Percentiles rank a stretch among this genome's conserved stretches.
Conservation (phyloP, 2,113 vertebrate genomes). For the Corythoichthys haematopterus region DNA sequence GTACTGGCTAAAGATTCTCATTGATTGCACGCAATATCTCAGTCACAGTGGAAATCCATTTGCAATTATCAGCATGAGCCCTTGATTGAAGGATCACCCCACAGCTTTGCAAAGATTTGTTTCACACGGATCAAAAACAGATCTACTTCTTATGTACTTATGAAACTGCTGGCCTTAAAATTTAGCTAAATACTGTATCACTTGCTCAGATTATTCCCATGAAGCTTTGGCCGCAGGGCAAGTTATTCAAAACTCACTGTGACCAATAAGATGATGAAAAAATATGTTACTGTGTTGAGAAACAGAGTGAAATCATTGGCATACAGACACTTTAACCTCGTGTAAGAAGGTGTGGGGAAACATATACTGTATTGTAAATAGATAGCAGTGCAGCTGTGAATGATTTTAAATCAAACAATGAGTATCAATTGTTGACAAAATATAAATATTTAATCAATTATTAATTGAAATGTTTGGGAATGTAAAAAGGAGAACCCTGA, state of each 20-base stretch:
- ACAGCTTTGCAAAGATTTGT: slow-evolving; percentile 56
- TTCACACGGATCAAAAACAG: slow-evolving; percentile 54
- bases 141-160: slow-evolving; percentile 64
- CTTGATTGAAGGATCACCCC: slow-evolving; percentile 46
- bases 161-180: slow-evolving; percentile 36
- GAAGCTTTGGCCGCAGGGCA: slow-evolving; percentile 49
- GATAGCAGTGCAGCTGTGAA: too few relatives aligned
- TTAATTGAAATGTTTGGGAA: too few relatives aligned
- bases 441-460: too few relatives aligned
- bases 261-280: slow-evolving; percentile 56
- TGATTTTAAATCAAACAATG: background rate
- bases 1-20: slow-evolving; percentile 22
- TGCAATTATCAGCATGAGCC: slow-evolving; percentile 41
- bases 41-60: slow-evolving; percentile 29
- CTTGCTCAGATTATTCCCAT: slow-evolving; percentile 57
- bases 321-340: too few relatives aligned
- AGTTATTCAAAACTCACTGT: slow-evolving; percentile 57
- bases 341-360: too few relatives aligned
- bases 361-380: too few relatives aligned
- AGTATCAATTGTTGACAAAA: background rate
- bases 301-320: slow-evolving; percentile 26
- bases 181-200: slow-evolving; percentile 44
- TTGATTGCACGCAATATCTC: slow-evolving; percentile 42
- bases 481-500: too few relatives aligned
- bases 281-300: slow-evolving; percentile 41